Conservation (phyloP, 2,797 vertebrate species). For the Petrocephalus sullivani region DNA sequence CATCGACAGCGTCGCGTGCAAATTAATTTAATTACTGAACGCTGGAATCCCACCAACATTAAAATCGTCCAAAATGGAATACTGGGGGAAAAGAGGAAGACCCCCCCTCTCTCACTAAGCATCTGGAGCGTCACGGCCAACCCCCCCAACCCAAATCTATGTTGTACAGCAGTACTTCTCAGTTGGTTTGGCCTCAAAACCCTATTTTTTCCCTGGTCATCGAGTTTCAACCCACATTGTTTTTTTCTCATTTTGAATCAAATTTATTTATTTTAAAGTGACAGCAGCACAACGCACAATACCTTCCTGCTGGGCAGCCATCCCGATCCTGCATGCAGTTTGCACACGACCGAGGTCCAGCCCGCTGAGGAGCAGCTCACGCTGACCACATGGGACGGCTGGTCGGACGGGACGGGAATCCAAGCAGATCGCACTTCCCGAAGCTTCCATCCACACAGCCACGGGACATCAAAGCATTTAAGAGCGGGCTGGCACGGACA, state of each 20-base stretch:
- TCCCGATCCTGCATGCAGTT: too few relatives aligned
- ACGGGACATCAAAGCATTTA: slow-evolving; percentile 6
- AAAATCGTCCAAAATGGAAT: neutral
- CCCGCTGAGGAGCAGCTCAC: neutral
- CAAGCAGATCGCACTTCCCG: slow-evolving; percentile 18
- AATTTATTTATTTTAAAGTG: neutral
- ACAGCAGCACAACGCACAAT: neutral
- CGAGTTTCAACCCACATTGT: neutral
- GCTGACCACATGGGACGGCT: neutral
- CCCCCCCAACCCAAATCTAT: neutral
- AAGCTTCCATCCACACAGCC: slow-evolving; percentile 7
- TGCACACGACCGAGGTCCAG: neutral
- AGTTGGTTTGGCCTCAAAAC: neutral
- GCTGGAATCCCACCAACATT: neutral
- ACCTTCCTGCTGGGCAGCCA: slow-evolving; percentile 20
- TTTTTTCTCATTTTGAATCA: neutral
- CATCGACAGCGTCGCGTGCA: neutral
- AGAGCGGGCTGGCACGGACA: neutral
- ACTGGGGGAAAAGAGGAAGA: neutral
- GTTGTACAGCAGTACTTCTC: neutral
- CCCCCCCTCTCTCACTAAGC: neutral
- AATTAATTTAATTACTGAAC: neutral
- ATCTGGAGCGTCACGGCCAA: slow-evolving; percentile 29
- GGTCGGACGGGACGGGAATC: neutral
- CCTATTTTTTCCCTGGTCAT: neutral